Evolutionary conservation across 2,797 vertebrate species (phyloP), one percentile per base, ranked within the genome.

Genomic region (Poecile montanus): DNA sequence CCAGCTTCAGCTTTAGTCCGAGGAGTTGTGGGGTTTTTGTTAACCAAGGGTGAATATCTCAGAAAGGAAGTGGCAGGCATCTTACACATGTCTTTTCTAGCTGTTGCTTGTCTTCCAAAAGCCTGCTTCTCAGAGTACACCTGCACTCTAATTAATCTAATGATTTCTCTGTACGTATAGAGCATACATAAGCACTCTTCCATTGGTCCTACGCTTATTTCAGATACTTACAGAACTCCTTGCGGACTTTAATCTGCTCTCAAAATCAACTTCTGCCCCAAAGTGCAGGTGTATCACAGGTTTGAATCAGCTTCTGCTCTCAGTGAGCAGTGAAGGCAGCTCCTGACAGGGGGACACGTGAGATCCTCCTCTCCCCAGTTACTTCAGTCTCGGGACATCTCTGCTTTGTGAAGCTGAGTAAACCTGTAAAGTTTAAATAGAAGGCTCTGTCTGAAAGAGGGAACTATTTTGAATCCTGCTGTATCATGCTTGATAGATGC

Each of bases 281-380:
- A 57, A 38, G 11, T 16, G 29, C 26, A 34, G 6, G 4, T 70
- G 13, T 45, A 34, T 34, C 40, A 62, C 9, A 34, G 9, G n/a
- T 50, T 44, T 63, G 13, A 36, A 23, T 38, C 16, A 7, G 34
- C 50, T 60, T 51, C 54, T 74, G 22, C 23, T 85, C 40, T 21
- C 21, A 12, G n/a, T 42, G 68, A 77, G n/a, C 4, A 48, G 63
- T 36, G 26, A 12, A 51, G 58, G 25, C 21, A n/a, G n/a, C 2
- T 83, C 22, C 68, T 54, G 26, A 48, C 32, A 32, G 36, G 19
- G 23, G 38, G 9, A 32, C 9, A 9, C 0, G 0, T 21, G 40
- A 74, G 18, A 44, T 48, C 26, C 11, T 48, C 26, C 12, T 85
- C 57, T 85, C 10, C 27, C 5, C 17, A 53, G 0, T 38, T n/a